These are phyloP conservation scores for Zoanthus sansibaricus DNA, from an alignment of 92 coral and sea anemone species.

Conservation along the genomic window DNA sequence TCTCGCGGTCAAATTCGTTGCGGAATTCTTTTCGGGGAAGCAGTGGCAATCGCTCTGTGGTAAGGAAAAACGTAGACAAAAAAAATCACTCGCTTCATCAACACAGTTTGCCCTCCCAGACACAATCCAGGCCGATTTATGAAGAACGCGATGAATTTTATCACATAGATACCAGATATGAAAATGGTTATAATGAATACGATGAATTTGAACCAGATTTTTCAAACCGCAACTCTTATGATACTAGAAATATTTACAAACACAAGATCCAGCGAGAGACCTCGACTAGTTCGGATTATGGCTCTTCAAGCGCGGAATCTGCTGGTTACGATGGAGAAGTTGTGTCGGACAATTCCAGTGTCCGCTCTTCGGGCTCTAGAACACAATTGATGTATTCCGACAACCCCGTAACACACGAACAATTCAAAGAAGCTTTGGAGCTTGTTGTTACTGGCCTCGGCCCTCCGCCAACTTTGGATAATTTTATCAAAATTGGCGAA, in stretches of 20 bases:
- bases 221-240: slow-evolving; percentile 34
- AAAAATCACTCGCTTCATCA: slow-evolving; percentile 40
- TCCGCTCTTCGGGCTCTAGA: slow-evolving; percentile 73
- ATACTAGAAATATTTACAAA: slow-evolving; percentile 15
- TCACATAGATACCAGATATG: slow-evolving; percentile 46
- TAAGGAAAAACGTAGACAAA: slow-evolving; percentile 38
- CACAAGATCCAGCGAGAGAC: slow-evolving; percentile 72
- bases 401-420: slow-evolving; percentile 94
- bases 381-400: slow-evolving; percentile 95
- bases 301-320: slow-evolving; percentile 89
- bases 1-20: slow-evolving; percentile 94
- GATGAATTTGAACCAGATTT: slow-evolving; percentile 47
- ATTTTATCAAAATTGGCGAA: slow-evolving; percentile 99
- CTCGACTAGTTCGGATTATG: slow-evolving; percentile 86
- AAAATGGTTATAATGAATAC: slow-evolving; percentile 18
- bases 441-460: slow-evolving; percentile 86
- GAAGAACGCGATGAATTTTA: slow-evolving; percentile 36
- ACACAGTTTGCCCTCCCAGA: slow-evolving; percentile 35
- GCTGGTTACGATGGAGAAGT: slow-evolving; percentile 63
- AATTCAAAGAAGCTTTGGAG: slow-evolving; percentile 91
- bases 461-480: slow-evolving; percentile 83
- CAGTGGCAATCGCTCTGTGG: slow-evolving; percentile 63
- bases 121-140: slow-evolving; percentile 32
- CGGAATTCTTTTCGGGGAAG: slow-evolving; percentile 89
- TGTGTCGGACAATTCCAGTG: slow-evolving; percentile 58